Percentiles rank a stretch among this genome's conserved stretches.
These are phyloP conservation scores for Plagodis pulveraria DNA, from an alignment of 2,888 invertebrate genomes.

Conservation along the genomic window DNA sequence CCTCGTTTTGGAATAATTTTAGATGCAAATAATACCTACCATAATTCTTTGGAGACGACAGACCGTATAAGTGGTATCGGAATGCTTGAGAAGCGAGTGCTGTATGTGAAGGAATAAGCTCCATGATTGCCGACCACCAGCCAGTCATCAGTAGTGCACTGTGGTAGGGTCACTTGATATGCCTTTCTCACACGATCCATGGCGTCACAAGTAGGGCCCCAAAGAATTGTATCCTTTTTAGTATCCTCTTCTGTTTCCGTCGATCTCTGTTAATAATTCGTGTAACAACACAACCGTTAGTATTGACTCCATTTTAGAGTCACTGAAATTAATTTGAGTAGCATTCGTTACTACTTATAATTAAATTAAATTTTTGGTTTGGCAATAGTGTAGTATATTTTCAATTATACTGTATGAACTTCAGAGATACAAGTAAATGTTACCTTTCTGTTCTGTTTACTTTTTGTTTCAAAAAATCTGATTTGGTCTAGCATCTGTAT, in stretches of 20 bases:
- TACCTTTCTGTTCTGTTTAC: too few species aligned
- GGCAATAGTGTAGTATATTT: too few species aligned
- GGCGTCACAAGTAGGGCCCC: slow-evolving; percentile 54
- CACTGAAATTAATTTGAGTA: too few species aligned
- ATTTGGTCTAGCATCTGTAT: too few species aligned
- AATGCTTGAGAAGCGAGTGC: slow-evolving; percentile 46
- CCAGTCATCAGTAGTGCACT: slow-evolving; percentile 47
- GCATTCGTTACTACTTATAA: too few species aligned
- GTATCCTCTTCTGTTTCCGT: slow-evolving; percentile 17
- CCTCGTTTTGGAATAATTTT: too few species aligned
- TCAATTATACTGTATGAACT: too few species aligned
- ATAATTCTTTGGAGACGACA: slow-evolving; percentile 47
- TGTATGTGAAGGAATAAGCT: slow-evolving; percentile 45
- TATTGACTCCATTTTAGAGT: too few species aligned
- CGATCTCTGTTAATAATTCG: slow-evolving; percentile 20
- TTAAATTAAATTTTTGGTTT: too few species aligned
- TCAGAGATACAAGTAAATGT: too few species aligned
- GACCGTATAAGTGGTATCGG: slow-evolving; percentile 42
- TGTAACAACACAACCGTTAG: too few species aligned
- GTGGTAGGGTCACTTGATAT: slow-evolving; percentile 39
- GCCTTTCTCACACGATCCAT: slow-evolving; percentile 46
- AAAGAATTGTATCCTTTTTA: slow-evolving; percentile 44
- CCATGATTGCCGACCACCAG: slow-evolving; percentile 47
- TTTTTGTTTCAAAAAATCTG: too few species aligned
- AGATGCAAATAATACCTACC: slow-evolving; percentile 37